Evolutionary conservation across 2,113 vertebrate genomes (phyloP).

Genomic region (Dendrocopos noguchii): DNA sequence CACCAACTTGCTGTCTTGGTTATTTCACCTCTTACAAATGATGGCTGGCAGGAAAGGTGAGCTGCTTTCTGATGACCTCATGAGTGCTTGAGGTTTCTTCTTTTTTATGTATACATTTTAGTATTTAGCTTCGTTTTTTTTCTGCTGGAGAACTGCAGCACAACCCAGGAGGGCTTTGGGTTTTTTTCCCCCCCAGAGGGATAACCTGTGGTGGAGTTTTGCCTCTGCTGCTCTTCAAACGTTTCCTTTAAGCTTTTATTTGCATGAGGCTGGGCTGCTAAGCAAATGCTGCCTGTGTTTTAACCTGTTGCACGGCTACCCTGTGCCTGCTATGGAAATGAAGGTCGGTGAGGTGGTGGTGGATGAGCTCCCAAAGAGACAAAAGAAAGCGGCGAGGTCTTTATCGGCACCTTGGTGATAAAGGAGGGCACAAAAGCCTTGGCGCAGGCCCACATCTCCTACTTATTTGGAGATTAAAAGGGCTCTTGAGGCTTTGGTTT

Average conservation of each 20-base stretch:
- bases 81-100: neutral
- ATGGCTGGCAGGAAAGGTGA: neutral
- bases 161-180: neutral
- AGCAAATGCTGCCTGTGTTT: neutral
- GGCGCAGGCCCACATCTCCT: neutral
- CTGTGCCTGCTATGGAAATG: neutral
- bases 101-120: neutral
- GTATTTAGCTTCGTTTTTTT: neutral
- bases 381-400: neutral
- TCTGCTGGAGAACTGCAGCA: neutral
- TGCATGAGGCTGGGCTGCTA: neutral
- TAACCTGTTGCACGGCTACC: neutral
- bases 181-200: too few species aligned
- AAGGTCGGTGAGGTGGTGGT: rapidly evolving
- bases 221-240: neutral
- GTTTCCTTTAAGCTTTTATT: neutral
- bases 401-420: neutral
- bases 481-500: slow-evolving; percentile 40
- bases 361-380: neutral
- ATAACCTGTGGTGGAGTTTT: neutral
- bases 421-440: neutral
- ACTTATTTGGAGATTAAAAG: neutral
- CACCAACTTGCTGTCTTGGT: neutral
- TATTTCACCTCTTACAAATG: neutral
- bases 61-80: neutral